Conservation (phyloP, 1,140 invertebrate species). For the Brachionus sp. region DNA sequence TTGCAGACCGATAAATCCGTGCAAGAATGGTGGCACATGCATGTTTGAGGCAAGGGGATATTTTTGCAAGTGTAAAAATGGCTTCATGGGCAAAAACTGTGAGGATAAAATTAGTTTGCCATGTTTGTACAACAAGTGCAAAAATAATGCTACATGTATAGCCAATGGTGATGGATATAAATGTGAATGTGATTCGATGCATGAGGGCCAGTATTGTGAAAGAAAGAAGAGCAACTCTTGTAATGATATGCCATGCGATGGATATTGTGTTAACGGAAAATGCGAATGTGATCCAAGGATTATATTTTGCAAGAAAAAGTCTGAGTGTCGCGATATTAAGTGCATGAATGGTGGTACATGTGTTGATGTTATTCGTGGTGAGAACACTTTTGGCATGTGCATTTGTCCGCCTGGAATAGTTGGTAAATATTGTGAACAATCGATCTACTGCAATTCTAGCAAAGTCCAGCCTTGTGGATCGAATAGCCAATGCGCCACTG, state of each 20-base stretch:
- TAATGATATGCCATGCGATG: constrained; percentile 25
- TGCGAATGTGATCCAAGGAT: constrained; percentile 36
- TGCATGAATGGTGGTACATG: constrained; percentile 49
- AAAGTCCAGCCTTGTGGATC: not conserved
- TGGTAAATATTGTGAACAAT: constrained; percentile 65
- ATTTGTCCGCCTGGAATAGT: constrained; percentile 56
- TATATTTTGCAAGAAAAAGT: constrained; percentile 30
- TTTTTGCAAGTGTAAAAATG: constrained; percentile 76
- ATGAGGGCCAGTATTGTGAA: constrained; percentile 41
- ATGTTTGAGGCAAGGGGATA: constrained; percentile 63
- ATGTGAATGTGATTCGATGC: constrained; percentile 16
- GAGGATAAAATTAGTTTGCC: not conserved
- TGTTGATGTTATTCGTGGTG: constrained; percentile 48
- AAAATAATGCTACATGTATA: constrained; percentile 16
- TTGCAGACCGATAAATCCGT: constrained; percentile 39
- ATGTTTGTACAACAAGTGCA: constrained; percentile 28
- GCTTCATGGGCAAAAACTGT: constrained; percentile 69
- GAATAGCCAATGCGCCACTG: constrained; percentile 15
- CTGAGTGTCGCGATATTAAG: constrained; percentile 26
- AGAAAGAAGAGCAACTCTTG: constrained; percentile 28
- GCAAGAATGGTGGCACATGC: constrained; percentile 45
- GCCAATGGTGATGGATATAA: constrained; percentile 4
- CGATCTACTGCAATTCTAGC: not conserved
- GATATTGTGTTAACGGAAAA: constrained; percentile 42
- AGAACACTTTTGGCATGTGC: constrained; percentile 65